Evolutionary conservation across 2,113 vertebrate genomes (phyloP), one percentile per base, ranked within the genome.

Genomic region (Gambusia holbrooki): DNA sequence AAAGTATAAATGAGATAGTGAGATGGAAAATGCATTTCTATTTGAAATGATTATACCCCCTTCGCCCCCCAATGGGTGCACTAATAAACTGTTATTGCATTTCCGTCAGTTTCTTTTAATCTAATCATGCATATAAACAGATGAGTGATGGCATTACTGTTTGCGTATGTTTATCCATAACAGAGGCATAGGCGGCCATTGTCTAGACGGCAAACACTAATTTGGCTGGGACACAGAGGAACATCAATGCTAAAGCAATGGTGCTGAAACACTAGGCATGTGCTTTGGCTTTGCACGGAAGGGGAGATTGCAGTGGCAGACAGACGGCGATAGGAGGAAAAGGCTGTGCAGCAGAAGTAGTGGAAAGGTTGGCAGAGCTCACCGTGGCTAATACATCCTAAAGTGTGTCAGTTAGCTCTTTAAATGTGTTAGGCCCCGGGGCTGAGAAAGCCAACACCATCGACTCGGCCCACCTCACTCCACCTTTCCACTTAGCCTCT

Each of bases 31-130:
- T 83, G 71, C 91, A 91, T 91, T 90, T 91, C 83, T 88, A 82
- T 93, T 86, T 92, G 89, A 91, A 94, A 93, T 84, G 89, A 94
- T 93, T 94, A 92, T 92, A 87, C 87, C 86, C 86, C 79, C 81
- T 30, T 10, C 35, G 1, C 87, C 85, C 82, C 81, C 88, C 75
- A 87, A 90, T 58, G 88, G 88, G 67, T 71, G 81, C 88, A 90
- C 92, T 94, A 93, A 95, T 94, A 92, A 90, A 91, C 85, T 86
- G 69, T 93, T 94, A 95, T 95, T 94, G 89, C 91, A 93, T 94
- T 93, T 92, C 89, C 84, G 85, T 92, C 92, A 89, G 90, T 89
- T 91, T 87, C 83, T 91, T 91, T 93, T 93, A 93, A 95, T 94
- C 91, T 89, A 89, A 95, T 95, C 90, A 93, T 84, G 80, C 93